Evolutionary conservation across 2,797 vertebrate species (phyloP), one percentile per base, ranked within the genome.

Genomic region (Poecilia wingei): DNA sequence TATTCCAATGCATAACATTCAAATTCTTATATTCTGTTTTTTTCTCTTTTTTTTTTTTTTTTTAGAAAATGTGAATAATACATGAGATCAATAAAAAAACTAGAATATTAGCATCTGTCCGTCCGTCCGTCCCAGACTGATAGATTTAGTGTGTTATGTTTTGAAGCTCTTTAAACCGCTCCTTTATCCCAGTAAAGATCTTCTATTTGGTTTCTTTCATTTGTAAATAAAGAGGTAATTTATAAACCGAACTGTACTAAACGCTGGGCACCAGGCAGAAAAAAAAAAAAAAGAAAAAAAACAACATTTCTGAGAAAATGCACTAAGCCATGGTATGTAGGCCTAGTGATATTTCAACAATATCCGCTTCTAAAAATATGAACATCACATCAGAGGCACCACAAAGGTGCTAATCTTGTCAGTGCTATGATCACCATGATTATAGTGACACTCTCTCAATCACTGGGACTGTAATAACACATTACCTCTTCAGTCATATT

Each of bases 341-440:
- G 59, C 59, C 22, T 61, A 33, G 72, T 31, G 12, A 57, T 59
- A 84, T 73, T 87, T 79, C 5, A 22, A 79, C 28, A 79, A 85
- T 43, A 72, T 69, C 59, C 73, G 57, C 14, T 47, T 72, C 47
- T 79, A 69, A 84, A 84, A 83, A 79, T 72, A 78, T 77, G 49
- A 83, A 72, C 47, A 53, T 79, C 64, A 79, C 79, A 85, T 83
- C 55, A 84, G 82, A 88, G 72, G 76, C 69, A 75, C 64, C 70
- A 57, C 77, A 12, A 78, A 91, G 79, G 80, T 86, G 85, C 79
- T 89, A 87, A 90, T 92, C 84, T 84, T 77, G 75, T 82, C 87
- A 93, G 88, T 78, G 88, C 84, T 84, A 77, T 87, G 79, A 93
- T 91, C 81, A 84, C 78, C 74, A 74, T 82, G 75, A 91, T 88